phyloP scores from a whole-genome alignment of 2,113 vertebrate species.

The Aspidoscelis tigris region DNA sequence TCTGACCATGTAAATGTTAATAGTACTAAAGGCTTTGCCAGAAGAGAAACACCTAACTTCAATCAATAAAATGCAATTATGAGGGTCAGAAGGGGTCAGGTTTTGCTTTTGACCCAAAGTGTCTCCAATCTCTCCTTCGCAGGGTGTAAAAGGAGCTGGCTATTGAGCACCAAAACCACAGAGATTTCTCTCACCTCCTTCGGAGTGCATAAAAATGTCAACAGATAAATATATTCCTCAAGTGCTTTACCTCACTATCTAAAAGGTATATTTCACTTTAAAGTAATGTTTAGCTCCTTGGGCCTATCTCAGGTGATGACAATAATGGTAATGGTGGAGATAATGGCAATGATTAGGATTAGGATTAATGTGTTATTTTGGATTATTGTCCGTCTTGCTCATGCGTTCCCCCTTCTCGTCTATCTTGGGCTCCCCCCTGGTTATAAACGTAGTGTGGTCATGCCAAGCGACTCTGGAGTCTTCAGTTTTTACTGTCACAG shows the following conservation, averaged over 20 bases:
- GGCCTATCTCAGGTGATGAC: slow-evolving; percentile 46
- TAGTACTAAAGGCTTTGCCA: slow-evolving; percentile 42
- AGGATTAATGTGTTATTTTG: slow-evolving; percentile 50
- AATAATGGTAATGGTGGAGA: too few species aligned
- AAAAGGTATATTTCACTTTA: slow-evolving; percentile 61
- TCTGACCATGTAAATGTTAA: slow-evolving; percentile 47
- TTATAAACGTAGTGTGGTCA: slow-evolving; percentile 47
- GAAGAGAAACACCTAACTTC: slow-evolving; percentile 45
- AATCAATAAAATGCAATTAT: slow-evolving; percentile 64
- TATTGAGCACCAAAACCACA: neutral
- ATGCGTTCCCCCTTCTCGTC: slow-evolving; percentile 25
- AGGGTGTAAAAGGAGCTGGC: slow-evolving; percentile 21
- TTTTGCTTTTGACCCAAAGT: slow-evolving; percentile 36
- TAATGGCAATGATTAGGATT: slow-evolving; percentile 16
- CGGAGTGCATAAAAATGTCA: slow-evolving; percentile 47
- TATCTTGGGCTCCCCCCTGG: slow-evolving; percentile 36
- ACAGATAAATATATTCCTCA: slow-evolving; percentile 41
- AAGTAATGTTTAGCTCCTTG: slow-evolving; percentile 50
- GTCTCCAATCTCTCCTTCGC: neutral
- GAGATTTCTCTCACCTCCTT: neutral
- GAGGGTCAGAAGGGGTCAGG: slow-evolving; percentile 13
- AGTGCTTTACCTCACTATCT: slow-evolving; percentile 29
- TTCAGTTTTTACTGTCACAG: slow-evolving; percentile 51
- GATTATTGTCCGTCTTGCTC: slow-evolving; percentile 12
- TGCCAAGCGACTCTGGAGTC: slow-evolving; percentile 47